Conservation (phyloP, 2,797 vertebrate species). For the Enteromius trimaculatus region DNA sequence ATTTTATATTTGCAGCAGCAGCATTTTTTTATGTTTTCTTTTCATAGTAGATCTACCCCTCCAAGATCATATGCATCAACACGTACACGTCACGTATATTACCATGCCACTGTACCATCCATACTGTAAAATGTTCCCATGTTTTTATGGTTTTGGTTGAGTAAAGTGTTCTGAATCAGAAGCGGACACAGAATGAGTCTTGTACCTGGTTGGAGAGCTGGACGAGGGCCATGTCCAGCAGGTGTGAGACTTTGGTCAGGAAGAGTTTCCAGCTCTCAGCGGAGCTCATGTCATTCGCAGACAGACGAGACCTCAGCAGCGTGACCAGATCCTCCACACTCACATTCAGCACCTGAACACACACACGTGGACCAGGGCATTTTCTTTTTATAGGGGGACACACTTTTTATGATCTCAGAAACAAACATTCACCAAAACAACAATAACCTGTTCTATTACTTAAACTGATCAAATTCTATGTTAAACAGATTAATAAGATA, state of each 20-base stretch:
- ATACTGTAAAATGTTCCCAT: background rate
- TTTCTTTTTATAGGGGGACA: too few species aligned
- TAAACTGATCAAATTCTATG: too few species aligned
- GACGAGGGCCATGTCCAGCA: conserved; percentile 40
- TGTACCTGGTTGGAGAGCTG: conserved; percentile 49
- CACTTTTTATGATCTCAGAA: too few species aligned
- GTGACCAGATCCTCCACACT: conserved; percentile 32
- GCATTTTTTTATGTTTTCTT: too few species aligned
- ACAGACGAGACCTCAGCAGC: conserved; percentile 35
- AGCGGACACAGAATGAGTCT: background rate
- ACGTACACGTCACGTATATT: too few species aligned
- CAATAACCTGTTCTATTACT: too few species aligned
- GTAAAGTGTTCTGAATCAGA: background rate
- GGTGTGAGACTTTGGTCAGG: conserved; percentile 37
- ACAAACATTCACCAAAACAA: too few species aligned
- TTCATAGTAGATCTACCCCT: too few species aligned
- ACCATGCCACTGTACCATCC: background rate
- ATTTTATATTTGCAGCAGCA: too few species aligned
- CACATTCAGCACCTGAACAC: conserved; percentile 22
- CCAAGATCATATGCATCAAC: too few species aligned
- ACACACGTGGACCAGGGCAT: background rate
- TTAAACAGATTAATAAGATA: too few species aligned
- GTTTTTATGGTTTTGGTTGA: background rate
- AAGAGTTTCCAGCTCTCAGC: conserved; percentile 54
- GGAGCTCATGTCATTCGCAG: background rate